Evolutionary conservation across 2,797 vertebrate species (phyloP), one percentile per base, ranked within the genome.

Genomic region (Brotula barbata): DNA sequence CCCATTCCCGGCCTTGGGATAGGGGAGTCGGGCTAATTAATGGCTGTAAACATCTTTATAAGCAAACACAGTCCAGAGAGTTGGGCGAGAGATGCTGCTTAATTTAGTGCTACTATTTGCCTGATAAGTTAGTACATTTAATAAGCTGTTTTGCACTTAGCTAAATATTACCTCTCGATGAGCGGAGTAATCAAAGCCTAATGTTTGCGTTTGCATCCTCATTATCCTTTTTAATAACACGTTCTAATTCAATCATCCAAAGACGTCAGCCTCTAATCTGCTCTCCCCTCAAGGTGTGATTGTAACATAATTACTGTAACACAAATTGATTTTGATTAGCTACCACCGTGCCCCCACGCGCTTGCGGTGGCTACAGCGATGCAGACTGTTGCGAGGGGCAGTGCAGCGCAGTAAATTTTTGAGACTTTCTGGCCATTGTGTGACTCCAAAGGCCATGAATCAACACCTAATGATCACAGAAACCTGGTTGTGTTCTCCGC

Each of bases 161-260:
- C 77, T 80, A 70, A 85, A 87, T 82, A 86, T 86, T 85, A 87
- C 77, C 67, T 75, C 76, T 80, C 75, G 77, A 87, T 76, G 82
- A 85, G 79, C 79, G 76, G 68, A 68, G 82, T 85, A 88, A 89
- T 88, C 78, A 84, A 85, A 82, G 68, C 56, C 69, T 80, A 81
- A 84, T 84, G 81, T 89, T 87, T 85, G 78, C 71, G 77, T 82
- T 85, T 68, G 81, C 83, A 83, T 71, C 76, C 75, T 89, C 82
- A 90, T 90, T 88, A 89, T 88, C 77, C 69, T 84, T 88, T 86
- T 87, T 87, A 89, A 88, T 86, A 84, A 87, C 85, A 88, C 83
- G 71, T 86, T 85, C 78, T 86, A 88, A 88, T 89, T 87, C 73
- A 88, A 90, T 90, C 85, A 85, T 61, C 66, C 58, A 72, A 83